Base-by-base conservation (phyloP, 30 jellyfish, hydroid and myxozoan genomes). In the Pelagia noctiluca region DNA sequence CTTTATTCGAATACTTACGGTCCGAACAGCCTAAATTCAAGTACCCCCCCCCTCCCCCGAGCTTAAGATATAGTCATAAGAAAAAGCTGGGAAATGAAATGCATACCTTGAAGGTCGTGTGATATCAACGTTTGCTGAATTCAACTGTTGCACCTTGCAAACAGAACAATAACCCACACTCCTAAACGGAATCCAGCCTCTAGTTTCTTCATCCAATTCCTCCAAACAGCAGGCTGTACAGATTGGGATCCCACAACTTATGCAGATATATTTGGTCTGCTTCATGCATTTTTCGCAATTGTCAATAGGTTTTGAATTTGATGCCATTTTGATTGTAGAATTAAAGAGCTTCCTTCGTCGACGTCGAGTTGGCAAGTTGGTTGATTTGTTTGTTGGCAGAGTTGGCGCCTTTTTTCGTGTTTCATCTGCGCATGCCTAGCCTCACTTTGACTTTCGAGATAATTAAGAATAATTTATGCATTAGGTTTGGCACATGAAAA, bases 101-200 rank as follows among this genome's bases (percentile, higher is more conserved):
- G 36, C 76, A 76, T 76, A 76, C 88, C 88, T 76, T 76, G 76
- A 62, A 8, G 88, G 78, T 62, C 67, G 30, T 71, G 65, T 71
- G 38, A 50, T 11, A 11, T 71, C 74, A 71, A 71, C 74, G 21
- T 71, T 71, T 35, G 84, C 16, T 76, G 88, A 76, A 22, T 62
- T 37, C 25, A 34, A 30, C 76, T 75, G 87, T 37, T 75, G 76
- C 76, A 75, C 76, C 76, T 75, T 75, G 75, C 87, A 75, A 53
- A 53, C 76, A 49, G 87, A 75, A 53, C 87, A 75, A 61, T 75
- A 75, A 78, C 87, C 87, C 48, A 75, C 76, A 75, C 87, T 75
- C 76, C 62, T 25, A 61, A 25, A 75, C 34, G 87, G 76, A 50
- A 75, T 49, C 76, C 87, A 75, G 87, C 79, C 87, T 53, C 38